Evolutionary conservation across 1,140 invertebrate species (phyloP).

Genomic region (Formica selysi): DNA sequence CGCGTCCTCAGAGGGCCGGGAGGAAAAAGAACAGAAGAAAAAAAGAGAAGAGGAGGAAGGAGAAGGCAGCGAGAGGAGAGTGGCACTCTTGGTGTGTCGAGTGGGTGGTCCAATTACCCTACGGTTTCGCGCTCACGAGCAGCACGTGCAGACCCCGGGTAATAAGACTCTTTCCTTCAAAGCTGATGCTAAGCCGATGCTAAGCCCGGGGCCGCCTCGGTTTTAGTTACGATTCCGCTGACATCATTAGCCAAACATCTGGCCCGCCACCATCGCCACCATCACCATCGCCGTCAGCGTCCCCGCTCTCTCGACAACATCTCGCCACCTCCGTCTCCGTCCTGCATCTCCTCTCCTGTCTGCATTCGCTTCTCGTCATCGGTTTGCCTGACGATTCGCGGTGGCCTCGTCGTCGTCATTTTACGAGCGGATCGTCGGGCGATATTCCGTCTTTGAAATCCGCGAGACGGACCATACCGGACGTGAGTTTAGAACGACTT

Average conservation of each 20-base stretch:
- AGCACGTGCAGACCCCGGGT: slow-evolving; percentile 82
- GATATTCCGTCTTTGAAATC: slow-evolving; percentile 63
- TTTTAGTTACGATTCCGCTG: slow-evolving; percentile 85
- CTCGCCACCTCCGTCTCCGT: slow-evolving; percentile 37
- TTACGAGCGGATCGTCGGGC: slow-evolving; percentile 68
- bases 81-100: slow-evolving; percentile 72
- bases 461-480: slow-evolving; percentile 32
- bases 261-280: slow-evolving; percentile 80
- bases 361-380: slow-evolving; percentile 32
- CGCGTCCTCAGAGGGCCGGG: slow-evolving; percentile 22
- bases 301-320: slow-evolving; percentile 47
- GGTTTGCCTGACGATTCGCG: slow-evolving; percentile 43
- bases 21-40: slow-evolving; percentile 43
- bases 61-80: slow-evolving; percentile 68
- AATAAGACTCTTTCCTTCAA: slow-evolving; percentile 83
- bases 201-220: slow-evolving; percentile 77
- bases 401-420: slow-evolving; percentile 60
- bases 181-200: slow-evolving; percentile 77
- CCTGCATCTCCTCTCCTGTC: slow-evolving; percentile 2
- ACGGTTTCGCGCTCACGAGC: slow-evolving; percentile 81
- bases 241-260: slow-evolving; percentile 87
- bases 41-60: slow-evolving; percentile 48
- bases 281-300: slow-evolving; percentile 44
- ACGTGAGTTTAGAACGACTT: slow-evolving; percentile 35
- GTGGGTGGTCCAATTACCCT: slow-evolving; percentile 86